Conservation (phyloP, 2,797 vertebrate genomes). For the Muscicapa striata region DNA sequence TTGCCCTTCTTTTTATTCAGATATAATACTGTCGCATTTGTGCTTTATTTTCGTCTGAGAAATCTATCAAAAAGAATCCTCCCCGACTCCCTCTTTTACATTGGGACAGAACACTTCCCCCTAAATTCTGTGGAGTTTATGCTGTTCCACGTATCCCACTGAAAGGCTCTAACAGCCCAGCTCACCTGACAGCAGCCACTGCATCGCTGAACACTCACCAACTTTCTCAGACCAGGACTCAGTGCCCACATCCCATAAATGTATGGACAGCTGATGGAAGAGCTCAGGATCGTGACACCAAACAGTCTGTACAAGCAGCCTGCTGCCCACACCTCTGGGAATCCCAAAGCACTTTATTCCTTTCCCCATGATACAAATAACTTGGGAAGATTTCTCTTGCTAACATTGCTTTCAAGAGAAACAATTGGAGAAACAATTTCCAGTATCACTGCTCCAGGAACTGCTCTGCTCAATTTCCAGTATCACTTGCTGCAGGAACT, state of each 20-base stretch:
- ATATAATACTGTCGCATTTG: not conserved
- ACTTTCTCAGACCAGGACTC: not conserved
- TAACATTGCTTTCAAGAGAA: not conserved
- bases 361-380: not conserved
- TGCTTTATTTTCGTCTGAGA: not conserved
- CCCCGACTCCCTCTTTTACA: not conserved
- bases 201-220: not conserved
- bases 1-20: not conserved
- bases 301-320: not conserved
- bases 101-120: not conserved
- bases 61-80: not conserved
- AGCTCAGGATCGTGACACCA: not conserved
- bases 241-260: not conserved
- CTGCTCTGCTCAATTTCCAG: not conserved
- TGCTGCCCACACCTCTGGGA: not conserved
- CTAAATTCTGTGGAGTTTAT: not conserved
- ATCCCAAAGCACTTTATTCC: not conserved
- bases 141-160: not conserved
- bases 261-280: not conserved
- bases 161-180: fast-evolving
- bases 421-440: not conserved
- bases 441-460: not conserved
- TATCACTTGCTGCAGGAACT: not conserved
- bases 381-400: not conserved
- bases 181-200: not conserved